Percentiles rank a stretch among this genome's conserved stretches.
Conservation (phyloP, 2,113 vertebrate genomes). For the Paedocypris sp. region DNA sequence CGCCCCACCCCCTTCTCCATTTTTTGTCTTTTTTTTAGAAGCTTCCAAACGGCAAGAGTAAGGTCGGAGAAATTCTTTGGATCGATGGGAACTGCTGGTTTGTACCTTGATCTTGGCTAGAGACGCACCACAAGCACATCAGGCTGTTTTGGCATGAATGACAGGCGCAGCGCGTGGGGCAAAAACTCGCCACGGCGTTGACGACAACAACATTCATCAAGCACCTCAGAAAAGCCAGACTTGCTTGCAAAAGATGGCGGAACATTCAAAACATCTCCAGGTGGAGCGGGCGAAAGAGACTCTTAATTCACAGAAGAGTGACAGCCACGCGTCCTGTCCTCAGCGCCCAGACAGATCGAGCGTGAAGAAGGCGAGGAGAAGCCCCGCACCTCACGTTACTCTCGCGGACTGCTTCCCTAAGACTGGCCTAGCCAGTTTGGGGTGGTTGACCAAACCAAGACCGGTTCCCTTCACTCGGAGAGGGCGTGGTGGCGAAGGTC, state of each 20-base stretch:
- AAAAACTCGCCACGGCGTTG: conserved; percentile 43
- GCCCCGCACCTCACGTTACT: background rate
- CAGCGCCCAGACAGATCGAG: background rate
- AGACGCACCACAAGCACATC: background rate
- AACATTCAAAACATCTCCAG: conserved; percentile 15
- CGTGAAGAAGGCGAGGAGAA: background rate
- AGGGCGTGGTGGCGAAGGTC: background rate
- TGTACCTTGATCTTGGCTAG: conserved; percentile 56
- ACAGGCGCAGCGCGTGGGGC: conserved; percentile 27
- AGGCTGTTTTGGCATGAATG: conserved; percentile 19
- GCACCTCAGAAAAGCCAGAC: conserved; percentile 48
- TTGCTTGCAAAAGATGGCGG: conserved; percentile 11
- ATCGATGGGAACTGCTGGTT: conserved; percentile 42
- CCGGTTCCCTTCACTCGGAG: background rate
- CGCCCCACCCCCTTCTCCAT: conserved; percentile 5
- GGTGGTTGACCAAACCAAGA: background rate
- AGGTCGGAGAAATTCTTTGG: conserved; percentile 52
- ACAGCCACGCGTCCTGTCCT: too few species aligned
- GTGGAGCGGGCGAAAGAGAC: too few species aligned
- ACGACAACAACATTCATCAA: conserved; percentile 48
- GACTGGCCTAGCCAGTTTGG: background rate
- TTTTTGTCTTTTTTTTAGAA: conserved; percentile 10
- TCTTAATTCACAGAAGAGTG: too few species aligned
- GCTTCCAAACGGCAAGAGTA: conserved; percentile 16
- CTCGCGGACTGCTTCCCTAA: background rate